phyloP scores from a whole-genome alignment of 2,113 vertebrate species.

The Pardalotus punctatus region DNA sequence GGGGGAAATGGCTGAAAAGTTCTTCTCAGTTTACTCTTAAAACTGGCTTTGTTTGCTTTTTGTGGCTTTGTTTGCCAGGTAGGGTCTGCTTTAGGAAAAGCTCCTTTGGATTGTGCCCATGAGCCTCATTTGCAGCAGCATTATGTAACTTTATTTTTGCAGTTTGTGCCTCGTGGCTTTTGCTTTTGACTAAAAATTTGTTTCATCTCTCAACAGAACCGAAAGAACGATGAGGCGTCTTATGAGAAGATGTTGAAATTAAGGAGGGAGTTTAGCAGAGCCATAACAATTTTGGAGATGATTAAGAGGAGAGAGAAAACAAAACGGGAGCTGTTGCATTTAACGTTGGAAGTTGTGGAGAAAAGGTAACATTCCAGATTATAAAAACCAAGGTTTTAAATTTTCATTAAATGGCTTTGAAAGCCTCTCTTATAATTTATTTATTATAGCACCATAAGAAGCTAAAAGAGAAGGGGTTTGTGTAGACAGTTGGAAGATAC shows the following conservation, averaged over 20 bases:
- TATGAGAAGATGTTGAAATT: conserved; percentile 94
- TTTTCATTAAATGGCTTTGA: not conserved
- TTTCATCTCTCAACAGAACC: conserved; percentile 77
- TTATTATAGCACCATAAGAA: not conserved
- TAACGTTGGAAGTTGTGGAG: conserved; percentile 90
- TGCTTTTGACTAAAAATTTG: not conserved
- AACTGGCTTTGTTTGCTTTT: not conserved
- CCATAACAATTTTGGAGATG: conserved; percentile 94
- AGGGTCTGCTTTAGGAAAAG: not conserved
- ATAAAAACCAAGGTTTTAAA: not conserved
- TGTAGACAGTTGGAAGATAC: not conserved
- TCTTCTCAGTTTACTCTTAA: not conserved
- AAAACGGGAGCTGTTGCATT: conserved; percentile 90
- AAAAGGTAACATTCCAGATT: conserved; percentile 79
- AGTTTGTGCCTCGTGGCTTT: not conserved
- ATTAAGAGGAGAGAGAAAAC: conserved; percentile 92
- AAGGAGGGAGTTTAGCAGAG: conserved; percentile 90
- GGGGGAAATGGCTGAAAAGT: not conserved
- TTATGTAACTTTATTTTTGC: not conserved
- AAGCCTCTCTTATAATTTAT: not conserved
- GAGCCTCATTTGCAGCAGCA: not conserved
- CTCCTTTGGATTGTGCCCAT: not conserved
- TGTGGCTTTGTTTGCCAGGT: not conserved
- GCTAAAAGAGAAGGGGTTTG: not conserved
- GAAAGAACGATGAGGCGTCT: conserved; percentile 92